A percentile compares a stretch with the other conserved stretches of the same genome.
phyloP scores from a whole-genome alignment of 2,797 vertebrate species.

The Argentina silus region DNA sequence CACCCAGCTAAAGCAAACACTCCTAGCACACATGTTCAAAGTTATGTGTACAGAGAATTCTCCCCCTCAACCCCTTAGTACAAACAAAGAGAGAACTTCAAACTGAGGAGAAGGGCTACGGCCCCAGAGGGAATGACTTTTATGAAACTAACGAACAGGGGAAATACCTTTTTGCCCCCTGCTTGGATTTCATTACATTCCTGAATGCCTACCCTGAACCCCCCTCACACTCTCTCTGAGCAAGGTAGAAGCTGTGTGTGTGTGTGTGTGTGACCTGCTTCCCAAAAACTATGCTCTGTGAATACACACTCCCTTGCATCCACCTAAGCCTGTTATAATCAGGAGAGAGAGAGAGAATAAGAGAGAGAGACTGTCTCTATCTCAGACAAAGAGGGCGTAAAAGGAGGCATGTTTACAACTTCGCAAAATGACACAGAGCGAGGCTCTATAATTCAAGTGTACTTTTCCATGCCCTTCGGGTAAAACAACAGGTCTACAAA shows the following conservation, averaged over 20 bases:
- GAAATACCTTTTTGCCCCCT: conserved; percentile 3
- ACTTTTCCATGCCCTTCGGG: background rate
- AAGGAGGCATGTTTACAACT: background rate
- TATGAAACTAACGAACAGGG: background rate
- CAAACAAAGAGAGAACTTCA: background rate
- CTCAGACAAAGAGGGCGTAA: conserved; percentile 13
- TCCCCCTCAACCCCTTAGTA: background rate
- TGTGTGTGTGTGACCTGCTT: conserved; percentile 4
- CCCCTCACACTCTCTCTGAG: background rate
- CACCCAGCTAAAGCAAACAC: background rate
- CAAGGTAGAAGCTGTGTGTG: background rate
- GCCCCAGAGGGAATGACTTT: background rate
- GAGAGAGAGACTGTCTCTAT: background rate
- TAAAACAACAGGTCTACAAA: background rate
- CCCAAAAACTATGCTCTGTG: too few relatives aligned
- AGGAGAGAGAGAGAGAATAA: background rate
- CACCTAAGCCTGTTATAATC: too few relatives aligned
- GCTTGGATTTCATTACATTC: conserved; percentile 30
- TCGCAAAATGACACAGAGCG: background rate
- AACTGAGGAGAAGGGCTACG: background rate
- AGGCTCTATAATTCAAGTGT: background rate
- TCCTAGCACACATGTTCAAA: background rate
- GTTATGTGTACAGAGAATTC: background rate
- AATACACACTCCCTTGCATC: too few relatives aligned
- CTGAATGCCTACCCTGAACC: background rate